Percentiles rank a stretch among this genome's conserved stretches.
Conservation (phyloP, 2,113 vertebrate species). For the Microtus pennsylvanicus region DNA sequence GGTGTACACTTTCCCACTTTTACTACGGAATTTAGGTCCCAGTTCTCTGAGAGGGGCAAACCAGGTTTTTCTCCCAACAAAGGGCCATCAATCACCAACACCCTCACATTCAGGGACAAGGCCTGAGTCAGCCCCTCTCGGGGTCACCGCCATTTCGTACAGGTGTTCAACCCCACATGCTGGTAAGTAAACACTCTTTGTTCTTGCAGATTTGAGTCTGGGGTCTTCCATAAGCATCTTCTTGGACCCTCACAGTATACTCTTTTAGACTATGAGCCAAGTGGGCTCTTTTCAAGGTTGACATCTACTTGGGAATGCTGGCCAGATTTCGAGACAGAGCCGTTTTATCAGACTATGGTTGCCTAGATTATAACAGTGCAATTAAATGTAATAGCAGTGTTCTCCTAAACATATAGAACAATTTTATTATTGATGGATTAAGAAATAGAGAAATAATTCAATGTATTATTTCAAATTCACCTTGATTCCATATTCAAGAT, state of each 20-base stretch:
- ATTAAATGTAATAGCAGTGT: not conserved
- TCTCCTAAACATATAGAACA: not conserved
- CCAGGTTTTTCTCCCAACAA: no score
- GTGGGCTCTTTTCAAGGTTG: not conserved
- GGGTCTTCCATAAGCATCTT: no score
- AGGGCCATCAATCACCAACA: no score
- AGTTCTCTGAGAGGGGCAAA: no score
- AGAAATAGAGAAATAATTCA: conserved; percentile 22
- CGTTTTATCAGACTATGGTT: not conserved
- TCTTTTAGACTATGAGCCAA: not conserved
- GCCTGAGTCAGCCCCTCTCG: no score
- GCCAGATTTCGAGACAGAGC: not conserved
- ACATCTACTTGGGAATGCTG: not conserved
- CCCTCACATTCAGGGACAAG: no score
- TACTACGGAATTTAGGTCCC: no score
- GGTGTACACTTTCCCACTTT: no score
- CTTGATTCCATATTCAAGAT: not conserved
- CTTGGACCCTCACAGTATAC: not conserved
- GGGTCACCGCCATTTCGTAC: no score
- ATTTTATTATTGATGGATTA: conserved; percentile 23
- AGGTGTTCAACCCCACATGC: no score
- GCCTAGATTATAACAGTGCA: not conserved
- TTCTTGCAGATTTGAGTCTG: no score
- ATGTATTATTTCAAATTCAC: not conserved
- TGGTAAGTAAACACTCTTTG: no score